Evolutionary conservation across 2,113 vertebrate species (phyloP).

Genomic region (Gambusia affinis): DNA sequence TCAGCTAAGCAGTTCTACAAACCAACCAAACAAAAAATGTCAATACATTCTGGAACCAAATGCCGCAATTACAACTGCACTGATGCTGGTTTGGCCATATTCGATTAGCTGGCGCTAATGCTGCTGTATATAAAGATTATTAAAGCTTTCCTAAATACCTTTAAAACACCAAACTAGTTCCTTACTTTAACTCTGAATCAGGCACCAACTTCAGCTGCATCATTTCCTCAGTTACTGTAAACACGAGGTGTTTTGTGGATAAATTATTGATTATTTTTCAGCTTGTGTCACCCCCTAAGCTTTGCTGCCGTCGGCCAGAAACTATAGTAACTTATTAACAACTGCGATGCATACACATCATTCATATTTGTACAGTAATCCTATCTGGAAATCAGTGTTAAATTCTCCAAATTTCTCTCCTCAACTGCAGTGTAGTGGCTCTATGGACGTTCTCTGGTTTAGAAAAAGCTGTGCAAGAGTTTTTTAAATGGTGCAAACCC

Average conservation of each 20-base stretch:
- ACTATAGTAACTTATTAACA: neutral
- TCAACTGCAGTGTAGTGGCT: neutral
- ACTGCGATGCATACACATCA: too few relatives aligned
- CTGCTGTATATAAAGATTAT: neutral
- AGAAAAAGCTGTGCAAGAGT: neutral
- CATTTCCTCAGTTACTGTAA: too few relatives aligned
- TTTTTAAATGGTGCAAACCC: neutral
- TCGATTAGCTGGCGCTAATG: neutral
- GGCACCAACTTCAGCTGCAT: too few relatives aligned
- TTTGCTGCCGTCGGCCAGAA: neutral
- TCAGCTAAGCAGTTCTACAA: neutral
- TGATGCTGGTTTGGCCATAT: neutral
- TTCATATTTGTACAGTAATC: neutral
- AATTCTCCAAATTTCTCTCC: neutral
- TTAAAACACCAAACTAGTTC: too few relatives aligned
- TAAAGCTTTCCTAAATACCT: neutral
- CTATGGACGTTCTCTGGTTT: neutral
- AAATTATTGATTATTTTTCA: neutral
- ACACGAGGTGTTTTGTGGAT: neutral
- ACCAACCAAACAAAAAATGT: neutral
- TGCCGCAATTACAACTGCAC: neutral
- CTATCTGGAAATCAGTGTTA: neutral
- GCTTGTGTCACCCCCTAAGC: neutral
- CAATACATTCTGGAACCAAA: too few relatives aligned
- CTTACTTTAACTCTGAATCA: too few relatives aligned